These are phyloP conservation scores for Meteorus cinctellus DNA, from an alignment of 2,888 invertebrate genomes.

Conservation along the genomic window DNA sequence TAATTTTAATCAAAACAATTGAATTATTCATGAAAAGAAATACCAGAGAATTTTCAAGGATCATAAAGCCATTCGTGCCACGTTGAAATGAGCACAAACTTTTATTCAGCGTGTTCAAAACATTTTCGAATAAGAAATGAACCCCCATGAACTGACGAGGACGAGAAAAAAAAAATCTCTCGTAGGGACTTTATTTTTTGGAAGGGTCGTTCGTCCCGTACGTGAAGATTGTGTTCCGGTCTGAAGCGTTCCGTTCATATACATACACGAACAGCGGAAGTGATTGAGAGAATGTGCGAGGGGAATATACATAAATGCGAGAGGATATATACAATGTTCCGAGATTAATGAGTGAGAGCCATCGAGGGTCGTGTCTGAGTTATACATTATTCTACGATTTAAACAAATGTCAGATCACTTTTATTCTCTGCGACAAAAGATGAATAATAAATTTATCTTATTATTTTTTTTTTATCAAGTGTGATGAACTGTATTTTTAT, in stretches of 20 bases:
- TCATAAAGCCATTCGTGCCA: too few species aligned
- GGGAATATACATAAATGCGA: slow-evolving; percentile 10
- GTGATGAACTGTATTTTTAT: not conserved
- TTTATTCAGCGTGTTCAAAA: slow-evolving; percentile 20
- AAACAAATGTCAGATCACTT: not conserved
- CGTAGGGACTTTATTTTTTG: slow-evolving; percentile 13
- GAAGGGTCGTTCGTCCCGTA: slow-evolving; percentile 27
- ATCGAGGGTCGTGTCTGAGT: not conserved
- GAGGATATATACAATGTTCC: not conserved
- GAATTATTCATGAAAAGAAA: too few species aligned
- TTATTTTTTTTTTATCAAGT: slow-evolving; percentile 2
- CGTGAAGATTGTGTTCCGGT: slow-evolving; percentile 46
- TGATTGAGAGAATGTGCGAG: slow-evolving; percentile 5
- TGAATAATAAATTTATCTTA: not conserved
- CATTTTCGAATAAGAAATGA: not conserved
- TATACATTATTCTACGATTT: not conserved
- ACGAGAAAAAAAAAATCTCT: slow-evolving; percentile 14
- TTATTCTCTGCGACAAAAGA: not conserved
- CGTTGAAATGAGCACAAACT: too few species aligned
- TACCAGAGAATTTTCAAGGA: too few species aligned
- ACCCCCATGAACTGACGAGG: slow-evolving; percentile 13
- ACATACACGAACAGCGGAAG: slow-evolving; percentile 41
- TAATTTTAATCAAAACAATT: too few species aligned
- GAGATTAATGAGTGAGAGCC: not conserved
- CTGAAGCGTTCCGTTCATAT: slow-evolving; percentile 39